Conservation (phyloP, 1,140 invertebrate species). For the Antheraea mylitta region DNA sequence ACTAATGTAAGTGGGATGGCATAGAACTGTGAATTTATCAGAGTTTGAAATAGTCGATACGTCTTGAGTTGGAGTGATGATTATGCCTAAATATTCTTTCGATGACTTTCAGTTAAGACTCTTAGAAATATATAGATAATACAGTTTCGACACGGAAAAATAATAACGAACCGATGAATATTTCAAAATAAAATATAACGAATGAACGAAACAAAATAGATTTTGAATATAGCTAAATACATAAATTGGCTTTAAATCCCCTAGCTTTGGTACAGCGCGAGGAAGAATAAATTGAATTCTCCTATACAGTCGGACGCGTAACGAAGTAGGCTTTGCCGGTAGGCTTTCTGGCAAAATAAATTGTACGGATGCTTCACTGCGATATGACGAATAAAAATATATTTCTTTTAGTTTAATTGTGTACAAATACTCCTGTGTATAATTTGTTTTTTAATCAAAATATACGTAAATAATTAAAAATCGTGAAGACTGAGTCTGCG, state of each 20-base stretch:
- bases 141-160: neutral
- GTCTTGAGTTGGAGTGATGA: too few relatives aligned
- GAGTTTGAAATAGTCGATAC: too few relatives aligned
- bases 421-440: too few relatives aligned
- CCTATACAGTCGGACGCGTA: constrained; percentile 1
- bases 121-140: too few relatives aligned
- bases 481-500: too few relatives aligned
- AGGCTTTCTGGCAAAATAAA: constrained; percentile 4
- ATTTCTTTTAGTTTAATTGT: neutral
- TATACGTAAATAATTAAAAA: too few relatives aligned
- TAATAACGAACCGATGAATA: neutral
- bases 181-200: neutral
- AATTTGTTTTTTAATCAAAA: too few relatives aligned
- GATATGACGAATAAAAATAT: neutral
- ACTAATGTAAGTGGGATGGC: too few relatives aligned
- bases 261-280: constrained; percentile 13
- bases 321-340: constrained; percentile 3
- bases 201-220: neutral
- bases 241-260: constrained; percentile 29
- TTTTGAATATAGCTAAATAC: constrained; percentile 14
- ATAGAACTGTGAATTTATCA: too few relatives aligned
- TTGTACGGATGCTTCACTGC: neutral
- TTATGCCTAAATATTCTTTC: too few relatives aligned
- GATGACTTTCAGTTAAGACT: too few relatives aligned
- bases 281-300: constrained; percentile 27